Evolutionary conservation across 2,797 vertebrate genomes (phyloP).

Genomic region (Ambastaia sidthimunki): DNA sequence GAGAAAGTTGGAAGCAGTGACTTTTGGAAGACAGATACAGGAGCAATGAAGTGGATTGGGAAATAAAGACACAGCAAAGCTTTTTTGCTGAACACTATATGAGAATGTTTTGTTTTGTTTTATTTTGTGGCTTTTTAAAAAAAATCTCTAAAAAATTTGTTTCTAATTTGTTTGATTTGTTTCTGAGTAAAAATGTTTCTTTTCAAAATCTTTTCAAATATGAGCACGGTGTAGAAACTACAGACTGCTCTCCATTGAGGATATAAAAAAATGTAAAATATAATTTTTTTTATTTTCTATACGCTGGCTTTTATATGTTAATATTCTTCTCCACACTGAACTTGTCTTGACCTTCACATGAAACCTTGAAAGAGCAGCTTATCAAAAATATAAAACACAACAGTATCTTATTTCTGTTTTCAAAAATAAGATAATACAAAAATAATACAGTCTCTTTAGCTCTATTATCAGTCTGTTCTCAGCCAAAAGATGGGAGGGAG

Average conservation of each 20-base stretch:
- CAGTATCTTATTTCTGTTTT: background rate
- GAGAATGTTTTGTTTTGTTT: background rate
- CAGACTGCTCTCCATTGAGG: background rate
- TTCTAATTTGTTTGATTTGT: background rate
- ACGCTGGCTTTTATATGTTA: too few relatives aligned
- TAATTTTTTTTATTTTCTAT: background rate
- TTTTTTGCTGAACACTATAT: background rate
- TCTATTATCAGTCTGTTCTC: slow-evolving; percentile 12
- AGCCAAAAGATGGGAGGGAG: background rate
- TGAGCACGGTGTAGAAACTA: too few relatives aligned
- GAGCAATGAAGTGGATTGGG: background rate
- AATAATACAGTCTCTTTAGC: background rate
- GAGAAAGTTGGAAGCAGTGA: slow-evolving; percentile 37
- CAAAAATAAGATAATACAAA: too few relatives aligned
- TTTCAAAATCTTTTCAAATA: background rate
- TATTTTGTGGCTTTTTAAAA: background rate
- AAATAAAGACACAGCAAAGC: background rate
- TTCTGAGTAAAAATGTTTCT: background rate
- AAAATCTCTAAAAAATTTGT: background rate
- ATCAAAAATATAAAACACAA: slow-evolving; percentile 19
- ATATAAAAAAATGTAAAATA: background rate
- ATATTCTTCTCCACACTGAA: background rate
- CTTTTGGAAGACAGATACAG: background rate
- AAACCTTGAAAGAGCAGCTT: background rate
- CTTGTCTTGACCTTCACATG: slow-evolving; percentile 3